Evolutionary conservation across 1,140 invertebrate species (phyloP), one percentile per base, ranked within the genome.

Genomic region (Heterodera carotae): DNA sequence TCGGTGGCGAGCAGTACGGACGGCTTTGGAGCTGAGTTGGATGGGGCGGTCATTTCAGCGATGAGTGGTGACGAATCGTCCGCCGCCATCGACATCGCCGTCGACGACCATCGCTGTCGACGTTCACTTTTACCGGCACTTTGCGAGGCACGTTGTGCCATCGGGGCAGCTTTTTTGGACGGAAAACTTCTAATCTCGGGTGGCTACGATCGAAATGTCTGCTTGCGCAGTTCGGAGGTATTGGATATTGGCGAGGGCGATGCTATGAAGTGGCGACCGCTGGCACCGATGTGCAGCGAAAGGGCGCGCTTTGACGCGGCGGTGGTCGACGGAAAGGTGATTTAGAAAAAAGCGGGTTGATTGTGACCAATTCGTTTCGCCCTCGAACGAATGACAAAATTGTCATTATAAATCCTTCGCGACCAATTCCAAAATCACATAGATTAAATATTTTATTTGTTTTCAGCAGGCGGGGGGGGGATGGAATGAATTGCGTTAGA

Each of bases 131-230:
- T 93, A 36, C 90, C 91, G 4, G 90, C 90, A 22, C 93, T 93
- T 92, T 90, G 89, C 56, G 90, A 89, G 36, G 90, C 91, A 6
- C 90, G 93, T 77, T 93, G 92, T 88, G 91, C 92, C n/a, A 90
- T 92, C 69, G 93, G 93, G 10, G 91, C 92, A 75, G 91, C 91
- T 36, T 91, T 92, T 80, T 85, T 92, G 22, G 90, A 92, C 76
- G 91, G 91, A 33, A 90, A 90, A 67, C 88, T 94, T 1, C 88
- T 94, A 77, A 92, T 93, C 29, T 93, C 92, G 88, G 93, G 93
- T 87, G 93, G 94, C 10, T 94, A 95, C 88, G 93, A 94, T 87
- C 90, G 93, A 62, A 92, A 92, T 25, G 93, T 94, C 86, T 94
- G 93, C 85, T 89, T 95, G 62, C 91, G 91, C 72, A 90, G 90